Evolutionary conservation across 2,888 invertebrate species (phyloP), one percentile per base, ranked within the genome.

Genomic region (Parelbella ahira): DNA sequence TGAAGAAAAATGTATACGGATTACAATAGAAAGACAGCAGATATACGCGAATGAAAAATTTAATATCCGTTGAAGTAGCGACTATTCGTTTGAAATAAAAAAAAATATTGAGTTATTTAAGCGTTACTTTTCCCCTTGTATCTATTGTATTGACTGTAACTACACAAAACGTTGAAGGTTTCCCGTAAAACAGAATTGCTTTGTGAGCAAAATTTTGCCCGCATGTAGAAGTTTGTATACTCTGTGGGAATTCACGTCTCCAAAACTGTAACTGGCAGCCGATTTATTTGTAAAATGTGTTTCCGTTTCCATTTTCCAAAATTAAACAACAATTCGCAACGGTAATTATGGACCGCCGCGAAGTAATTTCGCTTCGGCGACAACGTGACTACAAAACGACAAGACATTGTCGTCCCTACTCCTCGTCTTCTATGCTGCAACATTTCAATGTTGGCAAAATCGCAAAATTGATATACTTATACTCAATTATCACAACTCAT

Each of bases 271-370:
- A 20, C 37, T 28, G 8, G 27, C 12, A 20, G 12, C 19, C 20
- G 27, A 37, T 28, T 37, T 28, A 37, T 63, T 65, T 58, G 54
- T 53, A 53, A 66, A 61, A 56, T 53, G 58, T 58, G 56, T 67
- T 37, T 63, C 60, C 60, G 53, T 60, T 64, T 53, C 50, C 61
- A 57, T 66, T 63, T 57, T 60, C 57, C 46, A 63, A 68, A 37
- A n/a, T 64, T 61, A 62, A 60, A 61, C 57, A 70, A 61, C 58
- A 70, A 65, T 63, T 58, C 62, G 62, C 59, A 51, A 55, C 56
- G 63, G 60, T 70, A 68, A 68, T 73, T 71, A 69, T 54, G 58
- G 45, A 42, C 43, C 45, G 62, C 62, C 54, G 63, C 66, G 67
- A 20, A 71, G 72, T 66, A 68, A 71, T 62, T 69, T 67, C 51